These are phyloP conservation scores for Pogonocichla stellata DNA, from an alignment of 2,113 vertebrate species.

Conservation along the genomic window DNA sequence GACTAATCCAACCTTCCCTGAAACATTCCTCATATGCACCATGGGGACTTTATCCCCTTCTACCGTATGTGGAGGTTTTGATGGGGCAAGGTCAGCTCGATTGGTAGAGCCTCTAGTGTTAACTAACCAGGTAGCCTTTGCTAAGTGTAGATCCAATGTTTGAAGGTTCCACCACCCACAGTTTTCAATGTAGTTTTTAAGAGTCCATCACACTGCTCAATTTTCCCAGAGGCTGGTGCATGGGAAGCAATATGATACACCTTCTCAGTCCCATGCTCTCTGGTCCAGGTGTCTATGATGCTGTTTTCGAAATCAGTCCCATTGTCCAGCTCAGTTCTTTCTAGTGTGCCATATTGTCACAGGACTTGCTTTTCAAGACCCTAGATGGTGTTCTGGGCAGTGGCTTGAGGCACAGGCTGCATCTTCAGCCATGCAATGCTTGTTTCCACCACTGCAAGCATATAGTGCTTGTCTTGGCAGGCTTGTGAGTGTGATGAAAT, in stretches of 20 bases:
- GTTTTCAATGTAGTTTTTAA: background rate
- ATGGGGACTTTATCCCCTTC: background rate
- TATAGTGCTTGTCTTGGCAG: background rate
- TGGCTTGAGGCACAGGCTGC: background rate
- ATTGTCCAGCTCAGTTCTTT: background rate
- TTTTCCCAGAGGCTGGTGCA: background rate
- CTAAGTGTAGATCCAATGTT: background rate
- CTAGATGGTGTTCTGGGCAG: background rate
- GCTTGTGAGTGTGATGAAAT: background rate
- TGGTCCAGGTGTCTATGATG: background rate
- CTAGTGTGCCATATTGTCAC: too few species aligned
- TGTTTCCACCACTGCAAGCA: background rate
- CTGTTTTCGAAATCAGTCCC: background rate
- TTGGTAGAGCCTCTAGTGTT: background rate
- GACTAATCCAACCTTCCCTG: background rate
- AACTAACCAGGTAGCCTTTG: background rate
- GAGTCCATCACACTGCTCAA: background rate
- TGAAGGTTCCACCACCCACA: background rate
- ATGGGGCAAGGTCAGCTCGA: background rate
- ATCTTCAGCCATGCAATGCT: background rate
- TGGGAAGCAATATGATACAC: background rate
- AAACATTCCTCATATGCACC: background rate
- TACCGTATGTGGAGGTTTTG: background rate
- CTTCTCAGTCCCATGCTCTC: background rate
- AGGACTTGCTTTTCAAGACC: background rate